Evolutionary conservation across 2,113 vertebrate genomes (phyloP), one percentile per base, ranked within the genome.

Genomic region (Lepisosteus oculatus): DNA sequence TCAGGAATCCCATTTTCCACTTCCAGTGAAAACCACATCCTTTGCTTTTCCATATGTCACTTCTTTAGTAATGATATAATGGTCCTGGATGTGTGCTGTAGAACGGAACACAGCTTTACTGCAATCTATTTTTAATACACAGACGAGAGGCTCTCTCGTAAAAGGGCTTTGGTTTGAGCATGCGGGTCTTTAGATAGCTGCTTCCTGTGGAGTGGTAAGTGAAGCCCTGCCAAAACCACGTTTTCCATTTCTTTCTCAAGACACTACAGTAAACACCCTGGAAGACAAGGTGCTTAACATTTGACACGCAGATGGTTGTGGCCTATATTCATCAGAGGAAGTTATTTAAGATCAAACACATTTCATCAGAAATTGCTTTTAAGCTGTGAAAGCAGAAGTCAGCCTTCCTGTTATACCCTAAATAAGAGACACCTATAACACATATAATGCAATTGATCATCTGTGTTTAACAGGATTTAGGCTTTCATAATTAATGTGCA

Each of bases 1-100:
- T 63, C 61, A 3, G 61, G 47, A 51, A 51, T 51, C 9, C 47
- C 47, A 51, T 51, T 51, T 51, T 51, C 15, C 63, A 44, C 43
- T 14, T 42, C 29, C 9, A 6, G 8, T 41, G 6, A 54, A 67
- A 54, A 17, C 65, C 65, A 54, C 65, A 67, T 67, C 65, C 65
- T 67, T 67, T 51, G 45, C 51, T 67, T 67, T 67, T 12, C 65
- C 45, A 67, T 54, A 67, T 67, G 65, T 54, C 44, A 67, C 17
- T 45, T 15, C 43, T 45, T 9, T 7, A 3, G 65, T 67, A 54
- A 54, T 67, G 51, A 51, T 47, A 66, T 15, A 67, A n/a, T n/a
- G 45, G 43, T 8, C 51, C 11, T 65, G 42, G 64, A 13, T 14
- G 41, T 29, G 29, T 45, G 64, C 43, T 65, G 29, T 65, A 65